Evolutionary conservation across 1,140 invertebrate genomes (phyloP).

Genomic region (Teleogryllus occipitalis): DNA sequence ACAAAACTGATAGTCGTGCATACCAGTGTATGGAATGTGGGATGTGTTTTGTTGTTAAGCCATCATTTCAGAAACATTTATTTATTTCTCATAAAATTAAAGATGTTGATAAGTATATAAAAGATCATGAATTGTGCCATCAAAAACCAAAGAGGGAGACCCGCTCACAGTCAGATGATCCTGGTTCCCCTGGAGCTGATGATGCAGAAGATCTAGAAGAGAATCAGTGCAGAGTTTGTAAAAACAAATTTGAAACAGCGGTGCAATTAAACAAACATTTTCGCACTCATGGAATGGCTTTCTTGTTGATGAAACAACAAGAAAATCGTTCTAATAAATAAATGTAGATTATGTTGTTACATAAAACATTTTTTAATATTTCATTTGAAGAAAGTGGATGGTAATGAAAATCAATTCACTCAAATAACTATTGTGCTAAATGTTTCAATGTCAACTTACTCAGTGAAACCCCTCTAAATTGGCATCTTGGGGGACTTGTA

Average conservation of each 20-base stretch:
- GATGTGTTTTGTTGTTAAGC: conserved; percentile 54
- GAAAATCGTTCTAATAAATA: not conserved
- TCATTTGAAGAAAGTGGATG: too few species aligned
- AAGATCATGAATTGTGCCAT: conserved; percentile 45
- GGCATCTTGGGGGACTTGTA: too few species aligned
- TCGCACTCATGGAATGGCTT: conserved; percentile 58
- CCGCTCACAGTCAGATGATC: conserved; percentile 23
- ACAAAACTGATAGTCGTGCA: conserved; percentile 26
- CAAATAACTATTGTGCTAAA: too few species aligned
- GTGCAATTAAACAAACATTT: conserved; percentile 51
- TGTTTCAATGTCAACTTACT: too few species aligned
- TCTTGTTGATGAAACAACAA: conserved; percentile 27
- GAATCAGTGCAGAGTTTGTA: conserved; percentile 57
- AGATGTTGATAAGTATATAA: conserved; percentile 47
- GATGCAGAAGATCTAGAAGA: conserved; percentile 37
- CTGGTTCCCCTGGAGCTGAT: conserved; percentile 15
- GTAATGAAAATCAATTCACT: too few species aligned
- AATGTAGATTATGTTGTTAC: too few species aligned
- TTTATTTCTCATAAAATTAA: conserved; percentile 48
- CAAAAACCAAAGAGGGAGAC: conserved; percentile 39
- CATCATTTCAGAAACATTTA: conserved; percentile 54
- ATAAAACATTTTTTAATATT: too few species aligned
- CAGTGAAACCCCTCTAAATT: too few species aligned
- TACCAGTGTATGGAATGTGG: conserved; percentile 60
- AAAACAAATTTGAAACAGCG: conserved; percentile 46